Conservation (phyloP, 2,797 vertebrate species). For the Gadopsis marmoratus region DNA sequence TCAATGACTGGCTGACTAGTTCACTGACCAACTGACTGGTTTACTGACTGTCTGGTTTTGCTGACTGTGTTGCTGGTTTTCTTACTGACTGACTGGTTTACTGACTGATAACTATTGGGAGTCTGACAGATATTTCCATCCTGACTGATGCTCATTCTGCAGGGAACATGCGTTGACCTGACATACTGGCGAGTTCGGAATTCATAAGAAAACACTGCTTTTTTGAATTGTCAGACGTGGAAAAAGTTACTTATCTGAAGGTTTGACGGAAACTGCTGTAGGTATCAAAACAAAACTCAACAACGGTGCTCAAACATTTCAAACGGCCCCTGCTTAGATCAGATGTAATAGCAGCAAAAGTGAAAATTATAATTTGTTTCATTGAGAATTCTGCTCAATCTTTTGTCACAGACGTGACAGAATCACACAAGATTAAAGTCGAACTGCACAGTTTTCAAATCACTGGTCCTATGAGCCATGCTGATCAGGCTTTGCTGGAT, state of each 20-base stretch:
- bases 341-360: neutral
- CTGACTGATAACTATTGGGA: neutral
- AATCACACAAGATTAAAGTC: neutral
- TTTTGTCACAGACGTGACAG: neutral
- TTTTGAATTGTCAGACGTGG: neutral
- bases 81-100: neutral
- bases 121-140: neutral
- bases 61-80: neutral
- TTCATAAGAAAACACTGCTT: neutral
- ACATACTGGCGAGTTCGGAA: no score
- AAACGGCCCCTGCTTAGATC: neutral
- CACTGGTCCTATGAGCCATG: neutral
- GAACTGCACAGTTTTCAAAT: neutral
- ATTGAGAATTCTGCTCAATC: neutral
- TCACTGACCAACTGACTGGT: neutral
- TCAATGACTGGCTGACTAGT: neutral
- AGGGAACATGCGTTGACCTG: neutral
- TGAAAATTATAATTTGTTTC: neutral
- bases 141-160: neutral
- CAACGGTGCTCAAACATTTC: neutral
- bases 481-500: slow-evolving; percentile 36
- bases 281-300: neutral
- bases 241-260: neutral
- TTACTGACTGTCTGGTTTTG: neutral
- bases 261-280: neutral